A percentile compares a stretch with the other conserved stretches of the same genome.
These are phyloP conservation scores for Gallinago stenura DNA, from an alignment of 2,797 vertebrate genomes.

Conservation along the genomic window DNA sequence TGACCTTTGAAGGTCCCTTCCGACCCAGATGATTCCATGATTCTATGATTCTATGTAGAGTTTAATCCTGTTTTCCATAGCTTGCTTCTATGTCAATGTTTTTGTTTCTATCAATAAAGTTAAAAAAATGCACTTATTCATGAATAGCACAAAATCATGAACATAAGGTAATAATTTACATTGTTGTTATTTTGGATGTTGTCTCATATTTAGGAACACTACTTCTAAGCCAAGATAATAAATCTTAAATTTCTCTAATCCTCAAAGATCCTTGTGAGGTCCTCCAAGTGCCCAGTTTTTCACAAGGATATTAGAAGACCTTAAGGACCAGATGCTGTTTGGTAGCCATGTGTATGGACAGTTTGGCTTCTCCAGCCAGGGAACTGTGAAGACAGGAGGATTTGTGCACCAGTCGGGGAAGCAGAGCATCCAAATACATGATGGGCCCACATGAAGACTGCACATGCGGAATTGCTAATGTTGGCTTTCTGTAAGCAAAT, in stretches of 20 bases:
- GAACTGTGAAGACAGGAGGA: not conserved
- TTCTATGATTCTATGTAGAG: not conserved
- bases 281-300: not conserved
- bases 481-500: not conserved
- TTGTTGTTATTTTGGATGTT: not conserved
- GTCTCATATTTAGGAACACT: not conserved
- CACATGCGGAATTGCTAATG: not conserved
- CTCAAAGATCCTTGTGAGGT: not conserved
- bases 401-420: not conserved
- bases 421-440: not conserved
- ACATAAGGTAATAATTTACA: not conserved
- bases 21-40: too few species aligned
- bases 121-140: not conserved
- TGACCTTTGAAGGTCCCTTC: too few species aligned
- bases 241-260: not conserved
- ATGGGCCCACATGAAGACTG: not conserved
- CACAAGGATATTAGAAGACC: not conserved
- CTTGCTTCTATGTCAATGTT: not conserved
- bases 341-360: not conserved
- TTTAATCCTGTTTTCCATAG: not conserved
- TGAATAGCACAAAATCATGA: not conserved
- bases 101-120: not conserved
- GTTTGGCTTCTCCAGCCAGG: not conserved
- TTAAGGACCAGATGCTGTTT: rapidly evolving
- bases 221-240: not conserved